Conservation (phyloP, 1,140 invertebrate genomes). For the Drosophila tani region DNA sequence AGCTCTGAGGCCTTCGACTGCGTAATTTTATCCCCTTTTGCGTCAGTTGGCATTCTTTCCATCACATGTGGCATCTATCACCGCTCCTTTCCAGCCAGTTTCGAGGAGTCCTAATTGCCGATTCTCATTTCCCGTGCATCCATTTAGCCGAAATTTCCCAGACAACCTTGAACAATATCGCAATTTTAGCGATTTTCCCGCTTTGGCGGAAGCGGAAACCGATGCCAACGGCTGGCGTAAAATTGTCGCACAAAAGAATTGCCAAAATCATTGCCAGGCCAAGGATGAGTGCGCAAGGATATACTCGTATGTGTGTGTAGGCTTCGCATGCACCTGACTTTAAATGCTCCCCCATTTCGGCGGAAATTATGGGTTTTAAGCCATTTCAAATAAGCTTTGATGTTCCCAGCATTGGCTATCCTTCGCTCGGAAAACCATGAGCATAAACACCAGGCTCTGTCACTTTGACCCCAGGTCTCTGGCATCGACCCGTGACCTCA, state of each 20-base stretch:
- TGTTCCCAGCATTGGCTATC: constrained; percentile 15
- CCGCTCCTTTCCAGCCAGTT: too few species aligned
- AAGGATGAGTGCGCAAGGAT: constrained; percentile 6
- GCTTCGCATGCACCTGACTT: background rate
- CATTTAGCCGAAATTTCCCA: background rate
- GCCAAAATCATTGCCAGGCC: background rate
- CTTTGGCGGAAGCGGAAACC: constrained; percentile 8
- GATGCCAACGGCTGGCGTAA: background rate
- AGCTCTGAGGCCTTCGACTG: too few species aligned
- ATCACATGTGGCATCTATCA: too few species aligned
- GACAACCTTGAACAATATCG: constrained; percentile 5
- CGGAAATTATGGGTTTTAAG: constrained; percentile 36
- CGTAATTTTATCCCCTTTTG: background rate
- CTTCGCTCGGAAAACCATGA: background rate
- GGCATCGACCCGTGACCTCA: constrained; percentile 21
- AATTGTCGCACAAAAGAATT: constrained; percentile 7
- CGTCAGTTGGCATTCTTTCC: background rate
- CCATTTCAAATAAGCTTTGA: constrained; percentile 33
- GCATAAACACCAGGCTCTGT: constrained; percentile 11
- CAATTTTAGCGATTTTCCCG: constrained; percentile 5
- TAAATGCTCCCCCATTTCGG: constrained; percentile 23
- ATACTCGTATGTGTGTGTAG: too few species aligned
- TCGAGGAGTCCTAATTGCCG: constrained; percentile 31
- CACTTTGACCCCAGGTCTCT: constrained; percentile 26
- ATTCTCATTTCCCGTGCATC: constrained; percentile 14